Conservation (phyloP, 1,140 invertebrate genomes). For the Andrena cerasifolii region DNA sequence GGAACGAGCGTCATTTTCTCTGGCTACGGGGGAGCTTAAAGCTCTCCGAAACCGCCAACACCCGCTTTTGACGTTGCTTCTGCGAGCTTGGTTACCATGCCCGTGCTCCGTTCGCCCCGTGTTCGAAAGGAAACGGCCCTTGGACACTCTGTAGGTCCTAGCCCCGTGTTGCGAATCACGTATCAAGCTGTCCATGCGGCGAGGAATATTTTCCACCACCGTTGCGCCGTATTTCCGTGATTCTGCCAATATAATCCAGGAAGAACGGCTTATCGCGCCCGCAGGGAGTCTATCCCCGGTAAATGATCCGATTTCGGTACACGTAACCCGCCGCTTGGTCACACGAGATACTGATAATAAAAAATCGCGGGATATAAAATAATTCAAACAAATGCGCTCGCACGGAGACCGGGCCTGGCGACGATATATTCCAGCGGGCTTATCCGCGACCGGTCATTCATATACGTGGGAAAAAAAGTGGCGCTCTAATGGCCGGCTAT, state of each 20-base stretch:
- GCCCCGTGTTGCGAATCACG: no score
- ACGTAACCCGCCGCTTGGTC: slow-evolving; percentile 42
- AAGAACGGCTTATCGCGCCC: neutral
- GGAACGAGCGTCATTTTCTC: slow-evolving; percentile 75
- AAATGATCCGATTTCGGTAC: slow-evolving; percentile 25
- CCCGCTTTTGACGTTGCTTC: slow-evolving; percentile 6
- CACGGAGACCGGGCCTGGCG: slow-evolving; percentile 49
- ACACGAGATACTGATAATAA: slow-evolving; percentile 74
- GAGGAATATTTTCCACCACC: neutral
- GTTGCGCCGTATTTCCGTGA: neutral
- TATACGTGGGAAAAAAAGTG: slow-evolving; percentile 75
- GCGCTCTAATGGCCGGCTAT: slow-evolving; percentile 72
- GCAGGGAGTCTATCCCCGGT: neutral
- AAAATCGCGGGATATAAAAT: slow-evolving; percentile 80
- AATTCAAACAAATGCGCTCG: slow-evolving; percentile 79
- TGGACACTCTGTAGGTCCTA: no score
- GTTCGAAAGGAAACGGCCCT: neutral
- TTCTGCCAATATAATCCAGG: slow-evolving; percentile 10
- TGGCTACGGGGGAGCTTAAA: slow-evolving; percentile 14
- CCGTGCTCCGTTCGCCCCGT: neutral
- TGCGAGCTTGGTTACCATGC: neutral
- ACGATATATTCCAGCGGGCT: slow-evolving; percentile 76
- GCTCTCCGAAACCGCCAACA: slow-evolving; percentile 44
- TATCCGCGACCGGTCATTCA: slow-evolving; percentile 80
- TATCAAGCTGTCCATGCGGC: no score